Base-by-base conservation (phyloP, 2,797 vertebrate genomes). In the Sphaeramia orbicularis region DNA sequence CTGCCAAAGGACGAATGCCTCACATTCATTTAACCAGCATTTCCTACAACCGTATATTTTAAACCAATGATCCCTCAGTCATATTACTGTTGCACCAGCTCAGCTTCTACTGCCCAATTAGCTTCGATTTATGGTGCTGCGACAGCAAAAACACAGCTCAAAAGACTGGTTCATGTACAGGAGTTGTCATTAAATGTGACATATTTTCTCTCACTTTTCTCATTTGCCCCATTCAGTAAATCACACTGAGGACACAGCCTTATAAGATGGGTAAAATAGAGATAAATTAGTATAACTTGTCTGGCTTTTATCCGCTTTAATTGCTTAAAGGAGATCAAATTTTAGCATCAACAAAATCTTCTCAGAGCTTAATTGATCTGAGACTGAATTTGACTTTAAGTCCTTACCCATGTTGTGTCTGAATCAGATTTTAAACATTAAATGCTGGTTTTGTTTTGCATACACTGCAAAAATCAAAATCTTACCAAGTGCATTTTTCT, bases 71-170 rank as follows among this genome's bases (percentile, higher is more conserved):
- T 80, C 74, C 78, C 67, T 76, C 80, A 78, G 74, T 76, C 80
- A 58, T 66, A 65, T 69, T 69, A 71, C 59, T 38, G 58, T 60
- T 53, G 63, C 63, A 61, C 71, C 14, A 43, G 80, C 78, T 85
- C 83, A 68, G 83, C 78, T 62, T 47, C 10, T 1, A 64, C 56
- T 59, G 45, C 65, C 78, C 76, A 85, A 85, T 89, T 89, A 89
- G 74, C 72, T 53, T 61, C 52, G 76, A 85, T 85, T 78, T 83
- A 83, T 87, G 74, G 43, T 27, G 37, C 65, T 56, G 47, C 63
- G 58, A 42, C 66, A 53, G 61, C 78, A 48, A 73, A 73, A 52
- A 73, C n/a, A 62, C 65, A 58, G 77, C 71, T 50, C 50, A 32
- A 63, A 74, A 55, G n/a, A 54, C 11, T 40, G 40, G n/a, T 74